A percentile compares a stretch with the other conserved stretches of the same genome.
These are phyloP conservation scores for Coracias cyanogaster DNA, from an alignment of 2,797 vertebrate genomes.

Conservation along the genomic window DNA sequence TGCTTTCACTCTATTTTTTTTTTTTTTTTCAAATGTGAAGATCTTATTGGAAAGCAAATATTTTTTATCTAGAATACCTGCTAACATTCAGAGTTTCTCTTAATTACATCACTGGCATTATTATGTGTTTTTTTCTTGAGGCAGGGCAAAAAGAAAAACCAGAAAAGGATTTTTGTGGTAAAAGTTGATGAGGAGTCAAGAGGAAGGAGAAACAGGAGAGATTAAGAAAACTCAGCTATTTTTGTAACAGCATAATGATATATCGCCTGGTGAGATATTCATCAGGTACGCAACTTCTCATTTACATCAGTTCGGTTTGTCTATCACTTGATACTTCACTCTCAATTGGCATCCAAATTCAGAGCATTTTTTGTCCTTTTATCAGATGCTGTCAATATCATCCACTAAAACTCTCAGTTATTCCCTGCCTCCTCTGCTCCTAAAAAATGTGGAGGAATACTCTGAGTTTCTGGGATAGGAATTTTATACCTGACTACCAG, in stretches of 20 bases:
- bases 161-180: not conserved
- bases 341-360: not conserved
- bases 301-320: not conserved
- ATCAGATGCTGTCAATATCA: accelerated
- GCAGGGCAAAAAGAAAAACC: not conserved
- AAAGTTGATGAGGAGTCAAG: not conserved
- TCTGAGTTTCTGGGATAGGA: not conserved
- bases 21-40: not conserved
- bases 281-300: not conserved
- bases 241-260: not conserved
- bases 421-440: not conserved
- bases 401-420: not conserved
- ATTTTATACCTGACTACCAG: accelerated
- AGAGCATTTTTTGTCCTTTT: not conserved
- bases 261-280: not conserved
- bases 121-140: not conserved
- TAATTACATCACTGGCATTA: not conserved
- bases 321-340: not conserved
- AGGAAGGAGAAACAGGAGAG: not conserved
- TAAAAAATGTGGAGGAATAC: not conserved
- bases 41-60: not conserved
- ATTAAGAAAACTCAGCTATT: not conserved
- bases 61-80: not conserved
- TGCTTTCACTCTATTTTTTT: not conserved
- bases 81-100: not conserved